phyloP scores from a whole-genome alignment of 2,797 vertebrate genomes.

The Prunella strophiata region DNA sequence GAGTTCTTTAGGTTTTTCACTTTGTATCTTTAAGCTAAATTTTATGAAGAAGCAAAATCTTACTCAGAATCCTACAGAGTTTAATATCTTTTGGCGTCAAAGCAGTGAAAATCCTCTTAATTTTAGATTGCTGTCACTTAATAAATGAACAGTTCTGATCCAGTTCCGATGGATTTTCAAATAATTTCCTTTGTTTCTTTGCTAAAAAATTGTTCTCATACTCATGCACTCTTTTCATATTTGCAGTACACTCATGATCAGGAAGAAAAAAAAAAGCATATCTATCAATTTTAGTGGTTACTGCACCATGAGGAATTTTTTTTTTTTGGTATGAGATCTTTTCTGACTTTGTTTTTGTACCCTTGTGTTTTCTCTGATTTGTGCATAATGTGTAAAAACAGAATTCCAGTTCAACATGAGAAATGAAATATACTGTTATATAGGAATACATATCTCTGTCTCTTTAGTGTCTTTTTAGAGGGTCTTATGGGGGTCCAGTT shows the following conservation, averaged over 20 bases:
- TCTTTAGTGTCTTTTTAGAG: conserved; percentile 31
- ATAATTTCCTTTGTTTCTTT: neutral
- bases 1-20: neutral
- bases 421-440: neutral
- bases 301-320: neutral
- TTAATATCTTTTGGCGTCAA: neutral
- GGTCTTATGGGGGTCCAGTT: neutral
- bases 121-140: neutral
- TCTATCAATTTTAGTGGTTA: neutral
- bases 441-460: neutral
- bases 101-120: neutral
- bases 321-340: neutral
- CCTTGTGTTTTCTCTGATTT: neutral
- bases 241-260: neutral
- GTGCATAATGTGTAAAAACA: neutral
- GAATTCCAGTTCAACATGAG: neutral
- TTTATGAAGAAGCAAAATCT: neutral
- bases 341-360: neutral
- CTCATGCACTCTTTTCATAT: neutral
- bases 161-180: neutral
- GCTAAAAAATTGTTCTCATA: neutral
- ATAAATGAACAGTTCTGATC: neutral
- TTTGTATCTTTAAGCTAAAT: neutral
- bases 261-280: neutral
- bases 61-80: neutral